Evolutionary conservation across 1,140 invertebrate species (phyloP).

Genomic region (Tetraneura akinire): DNA sequence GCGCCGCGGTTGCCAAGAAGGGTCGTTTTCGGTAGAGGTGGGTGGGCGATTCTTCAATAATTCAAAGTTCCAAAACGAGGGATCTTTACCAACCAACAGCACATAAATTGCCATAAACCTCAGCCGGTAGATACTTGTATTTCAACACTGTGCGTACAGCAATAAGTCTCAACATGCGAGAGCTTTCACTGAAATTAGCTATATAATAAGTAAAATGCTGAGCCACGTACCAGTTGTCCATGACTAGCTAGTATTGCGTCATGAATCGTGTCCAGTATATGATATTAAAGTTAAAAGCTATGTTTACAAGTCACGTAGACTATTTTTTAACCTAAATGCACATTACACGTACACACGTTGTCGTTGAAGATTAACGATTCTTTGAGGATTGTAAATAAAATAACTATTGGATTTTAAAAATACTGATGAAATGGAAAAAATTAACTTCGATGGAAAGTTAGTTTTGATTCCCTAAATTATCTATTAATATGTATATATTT

Average conservation of each 20-base stretch:
- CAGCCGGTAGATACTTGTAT: constrained; percentile 20
- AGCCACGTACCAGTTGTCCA: not conserved
- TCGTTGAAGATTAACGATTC: constrained; percentile 31
- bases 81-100: constrained; percentile 41
- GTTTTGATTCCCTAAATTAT: not conserved
- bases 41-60: constrained; percentile 40
- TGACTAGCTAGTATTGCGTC: not conserved
- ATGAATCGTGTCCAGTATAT: not conserved
- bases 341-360: not conserved
- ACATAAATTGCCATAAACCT: constrained; percentile 50
- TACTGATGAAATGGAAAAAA: not conserved
- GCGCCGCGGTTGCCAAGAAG: constrained; percentile 26
- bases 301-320: constrained; percentile 32
- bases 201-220: not conserved
- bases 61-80: constrained; percentile 49
- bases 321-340: not conserved
- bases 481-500: not conserved
- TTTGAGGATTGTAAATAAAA: not conserved
- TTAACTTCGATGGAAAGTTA: not conserved
- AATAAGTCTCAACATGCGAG: not conserved
- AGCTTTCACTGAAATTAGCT: constrained; percentile 47
- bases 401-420: not conserved
- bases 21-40: constrained; percentile 17
- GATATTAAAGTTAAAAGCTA: not conserved
- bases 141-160: constrained; percentile 26